Evolutionary conservation across 1,140 invertebrate genomes (phyloP).

Genomic region (Heliothis virescens): DNA sequence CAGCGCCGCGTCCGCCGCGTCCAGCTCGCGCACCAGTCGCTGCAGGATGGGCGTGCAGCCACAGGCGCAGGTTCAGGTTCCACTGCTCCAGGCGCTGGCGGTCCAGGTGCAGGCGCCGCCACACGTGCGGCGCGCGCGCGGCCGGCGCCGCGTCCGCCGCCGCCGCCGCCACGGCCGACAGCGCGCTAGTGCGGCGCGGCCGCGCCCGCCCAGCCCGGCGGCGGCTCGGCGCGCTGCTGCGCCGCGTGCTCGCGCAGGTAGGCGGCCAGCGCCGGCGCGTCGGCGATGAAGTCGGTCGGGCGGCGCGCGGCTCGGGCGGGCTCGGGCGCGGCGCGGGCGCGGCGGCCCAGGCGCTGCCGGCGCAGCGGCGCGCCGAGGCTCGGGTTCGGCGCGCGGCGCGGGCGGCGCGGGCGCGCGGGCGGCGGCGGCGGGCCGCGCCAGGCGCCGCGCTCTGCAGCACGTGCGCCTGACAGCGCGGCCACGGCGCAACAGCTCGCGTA

Average conservation of each 20-base stretch:
- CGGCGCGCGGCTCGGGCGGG: slow-evolving; percentile 17
- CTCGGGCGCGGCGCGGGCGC: slow-evolving; percentile 42
- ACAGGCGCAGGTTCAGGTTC: slow-evolving; percentile 90
- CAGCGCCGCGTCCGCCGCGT: slow-evolving; percentile 88
- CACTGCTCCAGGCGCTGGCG: slow-evolving; percentile 88
- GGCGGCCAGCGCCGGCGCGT: slow-evolving; percentile 55
- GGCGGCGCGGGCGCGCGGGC: slow-evolving; percentile 56
- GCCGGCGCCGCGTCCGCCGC: slow-evolving; percentile 56
- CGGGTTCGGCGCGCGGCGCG: slow-evolving; percentile 45
- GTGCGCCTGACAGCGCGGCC: slow-evolving; percentile 65
- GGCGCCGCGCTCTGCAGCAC: slow-evolving; percentile 63
- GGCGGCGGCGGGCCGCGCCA: slow-evolving; percentile 57
- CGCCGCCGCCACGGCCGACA: slow-evolving; percentile 53
- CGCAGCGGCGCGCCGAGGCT: slow-evolving; percentile 53
- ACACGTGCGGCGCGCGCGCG: slow-evolving; percentile 82
- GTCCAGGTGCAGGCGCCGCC: slow-evolving; percentile 88
- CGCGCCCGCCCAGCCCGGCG: slow-evolving; percentile 33
- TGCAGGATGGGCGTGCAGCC: slow-evolving; percentile 91
- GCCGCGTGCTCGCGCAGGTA: slow-evolving; percentile 55
- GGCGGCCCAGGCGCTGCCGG: slow-evolving; percentile 56
- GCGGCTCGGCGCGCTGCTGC: slow-evolving; percentile 2
- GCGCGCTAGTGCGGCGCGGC: slow-evolving; percentile 58
- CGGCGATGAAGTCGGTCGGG: slow-evolving; percentile 63
- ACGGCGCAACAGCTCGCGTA: no score
- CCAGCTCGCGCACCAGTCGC: slow-evolving; percentile 89